phyloP scores from a whole-genome alignment of 92 coral and sea anemone genomes.

The Paramuricea clavata region DNA sequence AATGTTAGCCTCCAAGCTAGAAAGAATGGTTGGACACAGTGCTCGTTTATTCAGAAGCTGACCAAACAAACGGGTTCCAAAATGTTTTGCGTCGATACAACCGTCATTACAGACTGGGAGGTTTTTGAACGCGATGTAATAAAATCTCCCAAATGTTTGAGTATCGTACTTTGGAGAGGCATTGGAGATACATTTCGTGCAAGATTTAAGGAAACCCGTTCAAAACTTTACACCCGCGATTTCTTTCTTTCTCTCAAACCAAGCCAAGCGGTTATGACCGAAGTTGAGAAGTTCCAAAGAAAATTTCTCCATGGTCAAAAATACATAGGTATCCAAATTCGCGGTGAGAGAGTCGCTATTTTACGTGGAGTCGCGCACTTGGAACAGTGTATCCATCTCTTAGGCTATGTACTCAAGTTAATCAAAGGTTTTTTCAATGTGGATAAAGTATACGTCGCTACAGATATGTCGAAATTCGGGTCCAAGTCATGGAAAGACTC shows the following conservation, averaged over 20 bases:
- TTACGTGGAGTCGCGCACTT: neutral
- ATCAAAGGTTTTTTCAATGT: neutral
- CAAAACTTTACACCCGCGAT: neutral
- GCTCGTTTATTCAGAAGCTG: conserved; percentile 78
- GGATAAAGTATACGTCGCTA: neutral
- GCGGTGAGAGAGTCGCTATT: conserved; percentile 8
- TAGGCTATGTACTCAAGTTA: neutral
- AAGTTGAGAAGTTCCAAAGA: neutral
- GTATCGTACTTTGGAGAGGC: neutral
- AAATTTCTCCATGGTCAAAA: neutral
- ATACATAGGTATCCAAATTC: conserved; percentile 12
- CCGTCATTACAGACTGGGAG: conserved; percentile 65
- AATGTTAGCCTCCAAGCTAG: conserved; percentile 53
- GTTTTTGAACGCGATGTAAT: neutral
- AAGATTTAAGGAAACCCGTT: neutral
- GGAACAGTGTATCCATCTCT: neutral
- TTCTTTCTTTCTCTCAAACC: conserved; percentile 3
- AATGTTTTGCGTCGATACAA: conserved; percentile 91
- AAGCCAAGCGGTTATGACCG: neutral
- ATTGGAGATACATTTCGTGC: neutral
- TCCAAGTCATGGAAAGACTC: neutral
- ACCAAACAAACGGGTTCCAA: conserved; percentile 76
- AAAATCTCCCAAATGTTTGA: neutral
- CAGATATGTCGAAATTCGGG: neutral
- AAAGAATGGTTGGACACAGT: conserved; percentile 82